Conservation (phyloP, 1,140 invertebrate species). For the Leptinotarsa undecemlineata region DNA sequence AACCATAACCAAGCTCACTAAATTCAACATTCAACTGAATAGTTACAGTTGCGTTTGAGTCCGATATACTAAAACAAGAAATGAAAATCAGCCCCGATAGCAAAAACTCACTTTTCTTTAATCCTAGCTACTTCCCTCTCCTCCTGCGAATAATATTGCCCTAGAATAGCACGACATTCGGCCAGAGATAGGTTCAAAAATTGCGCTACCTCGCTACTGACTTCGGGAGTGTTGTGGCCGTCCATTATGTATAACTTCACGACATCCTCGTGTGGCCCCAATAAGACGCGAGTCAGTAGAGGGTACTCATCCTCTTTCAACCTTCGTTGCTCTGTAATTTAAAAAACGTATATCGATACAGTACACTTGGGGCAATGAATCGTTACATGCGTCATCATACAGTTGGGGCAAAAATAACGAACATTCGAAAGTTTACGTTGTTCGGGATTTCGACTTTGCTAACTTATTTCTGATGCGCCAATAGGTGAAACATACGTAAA, state of each 20-base stretch:
- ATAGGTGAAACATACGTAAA: too few relatives aligned
- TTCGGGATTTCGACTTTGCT: too few relatives aligned
- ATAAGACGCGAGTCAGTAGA: conserved; percentile 72
- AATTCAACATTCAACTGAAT: too few relatives aligned
- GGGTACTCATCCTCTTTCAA: conserved; percentile 80
- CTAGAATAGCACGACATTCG: conserved; percentile 78
- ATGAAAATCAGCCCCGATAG: too few relatives aligned
- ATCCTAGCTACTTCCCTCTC: conserved; percentile 71
- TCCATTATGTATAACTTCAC: conserved; percentile 82
- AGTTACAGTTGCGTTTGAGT: too few relatives aligned
- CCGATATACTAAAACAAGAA: too few relatives aligned
- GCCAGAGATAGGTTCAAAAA: conserved; percentile 79
- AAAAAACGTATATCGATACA: background rate
- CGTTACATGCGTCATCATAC: background rate
- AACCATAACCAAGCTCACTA: too few relatives aligned
- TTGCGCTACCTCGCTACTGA: conserved; percentile 79
- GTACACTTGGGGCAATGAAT: conserved; percentile 2
- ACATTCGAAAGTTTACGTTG: too few relatives aligned
- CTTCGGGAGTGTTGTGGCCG: conserved; percentile 71
- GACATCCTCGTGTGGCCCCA: conserved; percentile 83
- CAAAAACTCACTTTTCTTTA: conserved; percentile 67
- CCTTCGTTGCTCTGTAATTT: conserved; percentile 70
- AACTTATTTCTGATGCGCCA: too few relatives aligned
- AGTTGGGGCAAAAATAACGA: too few relatives aligned
- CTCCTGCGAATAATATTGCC: conserved; percentile 78